Conservation (phyloP, 2,113 vertebrate species). For the Albula glossodonta region DNA sequence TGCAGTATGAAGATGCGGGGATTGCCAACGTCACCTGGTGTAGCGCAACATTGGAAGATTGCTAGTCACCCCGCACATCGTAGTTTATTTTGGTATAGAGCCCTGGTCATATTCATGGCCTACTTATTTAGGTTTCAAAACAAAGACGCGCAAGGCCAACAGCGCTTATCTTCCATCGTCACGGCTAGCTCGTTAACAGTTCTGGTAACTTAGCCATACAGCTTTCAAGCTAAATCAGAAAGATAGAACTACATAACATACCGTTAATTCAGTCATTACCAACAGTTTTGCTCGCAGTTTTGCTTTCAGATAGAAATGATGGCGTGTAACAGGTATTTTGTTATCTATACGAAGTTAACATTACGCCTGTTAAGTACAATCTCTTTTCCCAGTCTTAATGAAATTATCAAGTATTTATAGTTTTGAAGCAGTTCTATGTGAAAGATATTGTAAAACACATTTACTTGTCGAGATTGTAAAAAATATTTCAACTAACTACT, state of each 20-base stretch:
- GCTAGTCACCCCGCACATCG: background rate
- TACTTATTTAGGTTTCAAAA: background rate
- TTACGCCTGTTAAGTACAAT: background rate
- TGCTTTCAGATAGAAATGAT: background rate
- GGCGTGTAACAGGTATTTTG: conserved; percentile 6
- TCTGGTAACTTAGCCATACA: too few species aligned
- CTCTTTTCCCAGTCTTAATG: background rate
- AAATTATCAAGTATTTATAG: background rate
- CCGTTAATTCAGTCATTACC: too few species aligned
- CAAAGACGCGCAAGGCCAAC: background rate
- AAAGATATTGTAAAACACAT: background rate
- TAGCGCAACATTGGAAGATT: background rate
- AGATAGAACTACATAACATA: too few species aligned
- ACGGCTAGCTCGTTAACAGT: background rate
- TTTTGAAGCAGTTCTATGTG: background rate
- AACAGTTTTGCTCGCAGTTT: too few species aligned
- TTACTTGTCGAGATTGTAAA: too few species aligned
- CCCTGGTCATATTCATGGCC: background rate
- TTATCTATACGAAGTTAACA: background rate
- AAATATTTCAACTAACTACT: too few species aligned
- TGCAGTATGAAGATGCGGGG: background rate
- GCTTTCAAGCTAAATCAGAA: too few species aligned
- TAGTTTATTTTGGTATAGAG: background rate
- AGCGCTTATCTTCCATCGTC: background rate
- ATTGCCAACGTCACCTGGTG: background rate